These are phyloP conservation scores for Ceratotherium simum DNA, from an alignment of 2,113 vertebrate species.

Conservation along the genomic window DNA sequence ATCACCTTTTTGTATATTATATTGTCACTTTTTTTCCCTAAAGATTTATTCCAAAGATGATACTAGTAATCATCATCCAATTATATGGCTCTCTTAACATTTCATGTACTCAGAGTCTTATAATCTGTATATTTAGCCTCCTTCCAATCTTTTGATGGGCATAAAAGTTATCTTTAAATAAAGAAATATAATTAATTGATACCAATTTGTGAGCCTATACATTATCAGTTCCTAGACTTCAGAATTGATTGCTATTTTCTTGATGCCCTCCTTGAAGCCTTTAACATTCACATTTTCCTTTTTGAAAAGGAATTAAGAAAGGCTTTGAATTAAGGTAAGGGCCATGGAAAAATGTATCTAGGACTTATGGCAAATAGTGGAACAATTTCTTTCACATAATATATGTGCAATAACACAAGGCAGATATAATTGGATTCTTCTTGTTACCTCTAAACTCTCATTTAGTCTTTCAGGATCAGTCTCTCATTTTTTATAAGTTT, in stretches of 20 bases:
- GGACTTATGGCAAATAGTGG: neutral
- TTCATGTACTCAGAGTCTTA: neutral
- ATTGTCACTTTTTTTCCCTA: neutral
- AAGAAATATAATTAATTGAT: neutral
- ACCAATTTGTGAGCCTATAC: neutral
- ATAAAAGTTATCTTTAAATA: slow-evolving; percentile 16
- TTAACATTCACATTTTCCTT: neutral
- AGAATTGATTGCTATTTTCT: neutral
- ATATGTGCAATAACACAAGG: neutral
- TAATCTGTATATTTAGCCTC: neutral
- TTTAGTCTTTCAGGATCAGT: neutral
- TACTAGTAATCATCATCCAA: neutral
- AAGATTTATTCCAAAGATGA: neutral
- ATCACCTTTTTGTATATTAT: neutral
- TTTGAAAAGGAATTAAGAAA: neutral
- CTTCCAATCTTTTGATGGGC: neutral
- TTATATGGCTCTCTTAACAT: neutral
- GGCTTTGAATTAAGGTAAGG: neutral
- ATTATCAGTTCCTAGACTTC: slow-evolving; percentile 21
- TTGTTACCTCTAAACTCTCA: neutral
- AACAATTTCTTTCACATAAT: neutral
- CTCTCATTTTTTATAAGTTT: neutral
- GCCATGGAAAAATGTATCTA: neutral
- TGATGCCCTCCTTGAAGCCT: neutral
- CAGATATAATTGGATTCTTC: neutral